These are phyloP conservation scores for Tangara arthus DNA, from an alignment of 2,797 vertebrate genomes.

Conservation along the genomic window DNA sequence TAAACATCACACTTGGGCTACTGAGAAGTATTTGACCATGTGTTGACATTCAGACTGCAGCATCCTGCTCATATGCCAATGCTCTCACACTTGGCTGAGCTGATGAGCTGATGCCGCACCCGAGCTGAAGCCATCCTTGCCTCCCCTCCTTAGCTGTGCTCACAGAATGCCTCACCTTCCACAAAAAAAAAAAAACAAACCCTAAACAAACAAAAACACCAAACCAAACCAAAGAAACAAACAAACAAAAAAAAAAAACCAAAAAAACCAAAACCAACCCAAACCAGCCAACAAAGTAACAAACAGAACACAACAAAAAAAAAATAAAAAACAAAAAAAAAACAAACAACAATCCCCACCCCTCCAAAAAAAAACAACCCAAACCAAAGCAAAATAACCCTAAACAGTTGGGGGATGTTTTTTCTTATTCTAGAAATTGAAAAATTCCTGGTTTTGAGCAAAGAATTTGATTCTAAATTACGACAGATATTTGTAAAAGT, in stretches of 20 bases:
- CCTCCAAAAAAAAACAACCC: not conserved
- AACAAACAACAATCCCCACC: fast-evolving
- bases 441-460: not conserved
- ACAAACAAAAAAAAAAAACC: too few relatives aligned
- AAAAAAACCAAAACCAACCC: too few relatives aligned
- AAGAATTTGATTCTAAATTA: not conserved
- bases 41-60: not conserved
- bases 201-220: not conserved
- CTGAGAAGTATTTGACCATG: not conserved
- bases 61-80: not conserved
- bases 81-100: not conserved
- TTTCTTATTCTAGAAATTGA: not conserved
- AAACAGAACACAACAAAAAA: not conserved
- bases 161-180: not conserved
- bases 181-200: not conserved
- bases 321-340: fast-evolving
- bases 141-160: not conserved
- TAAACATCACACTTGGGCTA: not conserved
- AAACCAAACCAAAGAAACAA: not conserved
- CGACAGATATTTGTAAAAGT: not conserved
- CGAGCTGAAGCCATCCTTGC: not conserved
- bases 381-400: not conserved
- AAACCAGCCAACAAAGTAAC: not conserved
- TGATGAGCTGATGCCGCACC: not conserved
- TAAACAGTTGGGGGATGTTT: fast-evolving